Conservation (phyloP, 2,113 vertebrate genomes). For the Anarhynchus alexandrinus region DNA sequence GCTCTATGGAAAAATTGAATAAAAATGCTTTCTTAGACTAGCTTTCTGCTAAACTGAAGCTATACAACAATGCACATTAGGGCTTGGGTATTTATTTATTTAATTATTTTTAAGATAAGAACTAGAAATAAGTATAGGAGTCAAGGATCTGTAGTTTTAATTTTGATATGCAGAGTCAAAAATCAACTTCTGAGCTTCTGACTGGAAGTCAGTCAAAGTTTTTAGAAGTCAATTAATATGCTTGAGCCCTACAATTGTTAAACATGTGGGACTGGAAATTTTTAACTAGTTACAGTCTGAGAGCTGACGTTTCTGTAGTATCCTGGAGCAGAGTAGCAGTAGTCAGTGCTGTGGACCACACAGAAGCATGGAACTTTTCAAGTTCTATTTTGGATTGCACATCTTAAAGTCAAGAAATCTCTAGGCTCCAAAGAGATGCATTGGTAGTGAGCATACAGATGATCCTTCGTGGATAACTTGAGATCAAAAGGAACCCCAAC, state of each 20-base stretch:
- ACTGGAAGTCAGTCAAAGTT: not conserved
- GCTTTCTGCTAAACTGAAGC: not conserved
- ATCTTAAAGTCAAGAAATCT: conserved; percentile 6
- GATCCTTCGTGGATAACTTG: conserved; percentile 25
- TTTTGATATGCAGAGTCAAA: not conserved
- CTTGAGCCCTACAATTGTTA: not conserved
- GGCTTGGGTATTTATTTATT: not conserved
- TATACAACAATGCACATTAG: not conserved
- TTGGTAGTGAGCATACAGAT: not conserved
- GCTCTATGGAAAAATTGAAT: not conserved
- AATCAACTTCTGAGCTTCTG: not conserved
- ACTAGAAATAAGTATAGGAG: not conserved
- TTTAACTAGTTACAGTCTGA: not conserved
- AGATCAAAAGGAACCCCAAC: conserved; percentile 54
- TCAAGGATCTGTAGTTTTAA: not conserved
- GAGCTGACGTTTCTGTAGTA: not conserved
- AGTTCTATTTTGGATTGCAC: conserved; percentile 48
- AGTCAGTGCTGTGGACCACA: not conserved
- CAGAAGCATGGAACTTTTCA: not conserved
- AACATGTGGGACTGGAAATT: not conserved
- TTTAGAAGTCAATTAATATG: not conserved
- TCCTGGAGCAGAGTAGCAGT: not conserved
- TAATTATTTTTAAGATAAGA: not conserved
- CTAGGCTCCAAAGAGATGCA: not conserved
- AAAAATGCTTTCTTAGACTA: not conserved